These are phyloP conservation scores for Dorcus hopei DNA, from an alignment of 2,888 invertebrate species.

Conservation along the genomic window DNA sequence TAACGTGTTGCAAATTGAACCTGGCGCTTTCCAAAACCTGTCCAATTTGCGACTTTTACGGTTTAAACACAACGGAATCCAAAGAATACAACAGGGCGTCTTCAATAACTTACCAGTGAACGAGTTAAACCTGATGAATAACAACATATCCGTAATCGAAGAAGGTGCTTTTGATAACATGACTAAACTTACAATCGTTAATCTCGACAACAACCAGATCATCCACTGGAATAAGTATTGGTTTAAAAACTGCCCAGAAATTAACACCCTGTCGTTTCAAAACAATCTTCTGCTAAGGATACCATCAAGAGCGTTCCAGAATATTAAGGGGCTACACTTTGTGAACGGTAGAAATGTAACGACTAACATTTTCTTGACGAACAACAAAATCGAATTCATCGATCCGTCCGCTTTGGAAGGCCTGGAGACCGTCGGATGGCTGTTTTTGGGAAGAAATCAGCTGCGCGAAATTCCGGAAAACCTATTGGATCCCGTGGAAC, in stretches of 20 bases:
- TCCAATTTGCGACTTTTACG: slow-evolving; percentile 26
- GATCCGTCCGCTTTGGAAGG: slow-evolving; percentile 27
- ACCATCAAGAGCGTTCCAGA: slow-evolving; percentile 37
- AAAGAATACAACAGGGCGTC: slow-evolving; percentile 26
- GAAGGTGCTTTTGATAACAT: slow-evolving; percentile 31
- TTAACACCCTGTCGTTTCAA: slow-evolving; percentile 35
- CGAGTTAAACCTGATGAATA: slow-evolving; percentile 28
- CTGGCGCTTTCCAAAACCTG: slow-evolving; percentile 31
- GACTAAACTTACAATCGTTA: slow-evolving; percentile 34
- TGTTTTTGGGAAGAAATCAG: slow-evolving; percentile 32
- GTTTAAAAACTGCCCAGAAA: slow-evolving; percentile 38
- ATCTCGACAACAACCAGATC: slow-evolving; percentile 39
- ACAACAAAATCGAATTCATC: slow-evolving; percentile 28
- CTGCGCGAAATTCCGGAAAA: slow-evolving; percentile 27
- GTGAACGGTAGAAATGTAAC: slow-evolving; percentile 25
- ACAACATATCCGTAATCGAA: slow-evolving; percentile 27
- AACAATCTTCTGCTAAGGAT: slow-evolving; percentile 35
- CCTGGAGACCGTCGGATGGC: slow-evolving; percentile 28
- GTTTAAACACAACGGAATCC: slow-evolving; percentile 29
- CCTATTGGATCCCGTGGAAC: slow-evolving; percentile 34
- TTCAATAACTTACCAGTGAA: slow-evolving; percentile 28
- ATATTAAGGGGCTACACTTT: slow-evolving; percentile 31
- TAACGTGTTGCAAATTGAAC: slow-evolving; percentile 24
- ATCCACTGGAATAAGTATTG: slow-evolving; percentile 37
- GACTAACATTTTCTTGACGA: slow-evolving; percentile 30